Base-by-base conservation (phyloP, 2,888 invertebrate species). In the Dioctria rufipes region DNA sequence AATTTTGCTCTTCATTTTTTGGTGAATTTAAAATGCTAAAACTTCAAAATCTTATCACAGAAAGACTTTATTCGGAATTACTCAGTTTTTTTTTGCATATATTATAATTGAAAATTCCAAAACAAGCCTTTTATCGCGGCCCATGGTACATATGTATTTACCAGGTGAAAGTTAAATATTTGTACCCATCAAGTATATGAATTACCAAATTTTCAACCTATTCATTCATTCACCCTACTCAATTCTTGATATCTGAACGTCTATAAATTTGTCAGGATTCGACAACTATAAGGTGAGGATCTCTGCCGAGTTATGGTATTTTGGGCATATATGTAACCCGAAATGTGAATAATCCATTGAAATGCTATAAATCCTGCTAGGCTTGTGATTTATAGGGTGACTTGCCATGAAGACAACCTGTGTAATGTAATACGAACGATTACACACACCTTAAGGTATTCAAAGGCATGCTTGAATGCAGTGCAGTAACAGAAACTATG, bases 271-370 rank as follows among this genome's bases (percentile, higher is more conserved):
- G 46, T 51, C 39, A 37, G 43, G 51, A 69, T 69, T 54, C 69
- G 69, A 69, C 69, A 69, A 51, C 69, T 69, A 37, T 69, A 69
- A 69, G 69, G 69, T 69, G 69, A 69, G 69, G 69, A 69, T 69
- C 69, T 69, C 49, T 51, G 51, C 51, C 69, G 69, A 69, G 51
- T 69, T 69, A 69, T 69, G 51, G 69, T 69, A 39, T 49, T 54
- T 69, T 49, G 69, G 69, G 37, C 49, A 69, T 39, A 37, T 37
- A 37, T 37, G 69, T 51, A 69, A 11, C 49, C 11, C 69, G 51
- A 49, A 51, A 51, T 69, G 51, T n/a, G 69, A 69, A 69, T 69
- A 69, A 69, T 69, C 69, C 69, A 69, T 69, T 69, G 51, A 69
- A 69, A 69, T 37, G 37, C 40, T 69, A 69, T 69, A 69, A 69